These are phyloP conservation scores for Turritopsis dohrnii DNA, from an alignment of 30 jellyfish, hydroid and myxozoan genomes.

Conservation along the genomic window DNA sequence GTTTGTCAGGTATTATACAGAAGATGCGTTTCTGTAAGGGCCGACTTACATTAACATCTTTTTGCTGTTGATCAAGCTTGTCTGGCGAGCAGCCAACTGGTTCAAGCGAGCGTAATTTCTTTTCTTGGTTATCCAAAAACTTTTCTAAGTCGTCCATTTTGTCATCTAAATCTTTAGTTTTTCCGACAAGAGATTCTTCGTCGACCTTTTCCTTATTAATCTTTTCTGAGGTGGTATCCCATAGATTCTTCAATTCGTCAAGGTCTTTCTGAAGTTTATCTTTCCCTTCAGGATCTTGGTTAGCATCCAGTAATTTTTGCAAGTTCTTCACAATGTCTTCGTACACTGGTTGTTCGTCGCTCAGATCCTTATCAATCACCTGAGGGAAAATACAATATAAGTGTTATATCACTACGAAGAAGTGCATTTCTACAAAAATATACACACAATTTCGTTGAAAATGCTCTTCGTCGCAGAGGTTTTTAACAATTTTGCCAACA, in stretches of 20 bases:
- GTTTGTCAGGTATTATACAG: too few species aligned
- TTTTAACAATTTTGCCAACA: too few species aligned
- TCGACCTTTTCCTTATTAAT: constrained; percentile 55
- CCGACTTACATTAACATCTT: constrained; percentile 69
- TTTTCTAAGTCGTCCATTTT: constrained; percentile 50
- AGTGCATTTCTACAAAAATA: too few species aligned
- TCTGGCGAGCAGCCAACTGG: constrained; percentile 77
- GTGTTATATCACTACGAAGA: too few species aligned
- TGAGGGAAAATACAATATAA: background rate
- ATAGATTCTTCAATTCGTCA: constrained; percentile 57
- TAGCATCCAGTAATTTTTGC: constrained; percentile 55
- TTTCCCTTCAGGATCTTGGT: constrained; percentile 56
- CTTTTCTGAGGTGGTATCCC: constrained; percentile 55
- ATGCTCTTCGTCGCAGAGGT: too few species aligned
- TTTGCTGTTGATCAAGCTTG: constrained; percentile 68
- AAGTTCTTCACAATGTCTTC: constrained; percentile 49
- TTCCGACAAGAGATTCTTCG: constrained; percentile 45
- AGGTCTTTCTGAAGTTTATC: constrained; percentile 48
- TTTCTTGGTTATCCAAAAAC: constrained; percentile 60
- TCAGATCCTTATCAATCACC: constrained; percentile 64
- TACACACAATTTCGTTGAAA: too few species aligned
- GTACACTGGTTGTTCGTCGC: constrained; percentile 64
- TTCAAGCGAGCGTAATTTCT: constrained; percentile 50
- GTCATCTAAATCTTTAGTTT: constrained; percentile 45
- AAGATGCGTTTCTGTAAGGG: background rate